Percentiles rank a stretch among this genome's conserved stretches.
These are phyloP conservation scores for Hyles vespertilio DNA, from an alignment of 1,140 invertebrate genomes.

Conservation along the genomic window DNA sequence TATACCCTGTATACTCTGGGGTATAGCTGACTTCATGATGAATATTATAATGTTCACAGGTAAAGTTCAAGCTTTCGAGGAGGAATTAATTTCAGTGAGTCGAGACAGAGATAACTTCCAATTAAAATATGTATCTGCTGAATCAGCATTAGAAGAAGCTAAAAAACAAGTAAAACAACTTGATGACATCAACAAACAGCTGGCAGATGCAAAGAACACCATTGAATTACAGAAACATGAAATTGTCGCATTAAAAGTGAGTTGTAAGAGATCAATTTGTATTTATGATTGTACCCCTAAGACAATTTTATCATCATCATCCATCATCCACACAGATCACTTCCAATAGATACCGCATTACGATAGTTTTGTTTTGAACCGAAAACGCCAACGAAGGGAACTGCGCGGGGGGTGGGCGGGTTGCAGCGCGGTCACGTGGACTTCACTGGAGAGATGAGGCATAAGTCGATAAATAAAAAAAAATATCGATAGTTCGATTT, in stretches of 20 bases:
- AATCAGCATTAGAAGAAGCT: conserved; percentile 50
- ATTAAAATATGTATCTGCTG: conserved; percentile 63
- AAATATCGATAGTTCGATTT: too few species aligned
- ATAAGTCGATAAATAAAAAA: too few species aligned
- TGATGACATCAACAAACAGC: conserved; percentile 52
- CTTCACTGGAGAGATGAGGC: too few species aligned
- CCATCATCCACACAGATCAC: too few species aligned
- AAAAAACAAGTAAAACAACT: conserved; percentile 57
- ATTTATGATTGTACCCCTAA: background rate
- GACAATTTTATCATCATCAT: too few species aligned
- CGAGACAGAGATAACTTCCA: conserved; percentile 62
- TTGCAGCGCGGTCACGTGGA: too few species aligned
- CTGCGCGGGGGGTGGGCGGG: too few species aligned
- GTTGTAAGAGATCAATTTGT: background rate
- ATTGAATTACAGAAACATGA: conserved; percentile 62
- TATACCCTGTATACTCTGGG: too few species aligned
- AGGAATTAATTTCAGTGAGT: conserved; percentile 62
- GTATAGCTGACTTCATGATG: too few species aligned
- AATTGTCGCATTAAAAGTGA: conserved; percentile 58
- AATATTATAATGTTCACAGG: conserved; percentile 27
- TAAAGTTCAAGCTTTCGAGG: conserved; percentile 65
- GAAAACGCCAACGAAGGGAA: too few species aligned
- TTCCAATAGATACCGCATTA: too few species aligned
- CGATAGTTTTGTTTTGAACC: too few species aligned
- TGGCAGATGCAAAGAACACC: conserved; percentile 58